phyloP scores from a whole-genome alignment of 2,113 vertebrate genomes.

The Etia nguti region DNA sequence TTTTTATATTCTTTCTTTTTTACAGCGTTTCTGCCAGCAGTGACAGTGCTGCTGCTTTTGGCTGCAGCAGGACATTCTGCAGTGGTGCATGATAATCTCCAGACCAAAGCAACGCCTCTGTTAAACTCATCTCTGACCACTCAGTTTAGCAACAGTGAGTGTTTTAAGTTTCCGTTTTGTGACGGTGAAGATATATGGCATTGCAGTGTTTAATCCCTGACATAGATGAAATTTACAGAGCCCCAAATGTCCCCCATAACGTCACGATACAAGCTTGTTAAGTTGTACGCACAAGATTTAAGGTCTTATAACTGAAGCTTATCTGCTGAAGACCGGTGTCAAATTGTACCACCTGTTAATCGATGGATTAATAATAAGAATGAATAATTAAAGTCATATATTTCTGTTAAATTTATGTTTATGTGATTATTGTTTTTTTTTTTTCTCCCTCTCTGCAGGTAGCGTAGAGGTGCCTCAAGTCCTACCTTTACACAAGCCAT shows the following conservation, averaged over 20 bases:
- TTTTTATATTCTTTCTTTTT: neutral
- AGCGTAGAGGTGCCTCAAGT: conserved; percentile 1
- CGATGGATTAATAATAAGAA: neutral
- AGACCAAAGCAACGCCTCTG: neutral
- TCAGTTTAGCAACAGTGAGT: conserved; percentile 32
- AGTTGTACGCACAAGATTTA: neutral
- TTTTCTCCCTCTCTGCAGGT: conserved; percentile 17
- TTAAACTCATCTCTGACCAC: neutral
- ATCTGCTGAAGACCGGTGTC: neutral
- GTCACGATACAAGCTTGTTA: neutral
- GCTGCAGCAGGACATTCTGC: neutral
- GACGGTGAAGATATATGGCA: neutral
- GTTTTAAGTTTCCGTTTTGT: neutral
- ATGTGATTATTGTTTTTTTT: neutral
- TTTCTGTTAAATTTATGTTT: neutral
- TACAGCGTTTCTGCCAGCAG: neutral
- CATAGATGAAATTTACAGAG: neutral
- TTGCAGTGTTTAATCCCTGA: neutral
- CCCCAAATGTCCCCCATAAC: neutral
- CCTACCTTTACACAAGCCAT: conserved; percentile 16
- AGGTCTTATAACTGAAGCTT: neutral
- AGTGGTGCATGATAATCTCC: neutral
- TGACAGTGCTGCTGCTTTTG: conserved; percentile 23
- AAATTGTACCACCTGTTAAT: neutral
- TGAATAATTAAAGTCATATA: neutral